A percentile compares a stretch with the other conserved stretches of the same genome.
These are phyloP conservation scores for Takifugu rubripes DNA, from an alignment of 2,797 vertebrate genomes.

Conservation along the genomic window DNA sequence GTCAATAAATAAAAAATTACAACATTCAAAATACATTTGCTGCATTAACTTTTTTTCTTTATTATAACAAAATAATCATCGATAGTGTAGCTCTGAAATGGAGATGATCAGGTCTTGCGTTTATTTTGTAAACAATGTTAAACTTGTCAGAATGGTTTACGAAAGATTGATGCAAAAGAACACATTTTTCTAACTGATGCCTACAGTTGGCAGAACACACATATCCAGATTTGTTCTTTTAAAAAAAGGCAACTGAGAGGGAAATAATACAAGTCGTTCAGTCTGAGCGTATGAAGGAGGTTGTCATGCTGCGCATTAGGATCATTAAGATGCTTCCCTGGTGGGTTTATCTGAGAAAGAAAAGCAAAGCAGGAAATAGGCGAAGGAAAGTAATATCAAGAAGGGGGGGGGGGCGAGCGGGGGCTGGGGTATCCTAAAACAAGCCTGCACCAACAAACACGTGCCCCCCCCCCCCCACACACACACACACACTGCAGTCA, in stretches of 20 bases:
- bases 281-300: slow-evolving; percentile 26
- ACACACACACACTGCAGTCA: slow-evolving; percentile 4
- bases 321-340: slow-evolving; percentile 61
- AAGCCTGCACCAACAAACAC: no score
- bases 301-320: slow-evolving; percentile 53
- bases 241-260: slow-evolving; percentile 19
- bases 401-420: no score
- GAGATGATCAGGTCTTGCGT: no score
- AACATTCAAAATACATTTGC: slow-evolving; percentile 10
- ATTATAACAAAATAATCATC: background rate
- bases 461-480: background rate
- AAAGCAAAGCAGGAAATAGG: background rate
- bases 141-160: no score
- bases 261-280: slow-evolving; percentile 17
- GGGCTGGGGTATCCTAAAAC: no score
- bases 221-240: background rate
- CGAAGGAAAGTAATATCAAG: slow-evolving; percentile 1
- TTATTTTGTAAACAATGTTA: no score
- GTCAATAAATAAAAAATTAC: background rate
- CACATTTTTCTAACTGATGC: background rate
- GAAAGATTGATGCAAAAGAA: no score
- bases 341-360: slow-evolving; percentile 36
- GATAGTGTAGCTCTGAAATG: no score
- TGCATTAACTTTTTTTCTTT: background rate
- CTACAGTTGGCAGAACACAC: background rate